A percentile compares a stretch with the other conserved stretches of the same genome.
These are phyloP conservation scores for Torymus tubicola DNA, from an alignment of 2,888 invertebrate genomes.

Conservation along the genomic window DNA sequence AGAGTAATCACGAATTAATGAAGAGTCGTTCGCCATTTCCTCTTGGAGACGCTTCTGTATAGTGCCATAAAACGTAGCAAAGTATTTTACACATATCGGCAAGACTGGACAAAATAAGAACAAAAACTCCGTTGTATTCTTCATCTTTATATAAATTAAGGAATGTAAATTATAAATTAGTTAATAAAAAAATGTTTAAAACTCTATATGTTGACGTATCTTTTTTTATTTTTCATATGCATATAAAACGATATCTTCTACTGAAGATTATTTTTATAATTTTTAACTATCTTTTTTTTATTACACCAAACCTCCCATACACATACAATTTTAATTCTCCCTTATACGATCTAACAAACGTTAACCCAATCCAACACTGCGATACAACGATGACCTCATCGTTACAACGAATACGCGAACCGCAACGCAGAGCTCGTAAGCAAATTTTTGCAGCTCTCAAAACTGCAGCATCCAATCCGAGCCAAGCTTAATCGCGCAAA, in stretches of 20 bases:
- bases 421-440: too few species aligned
- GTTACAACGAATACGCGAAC: too few species aligned
- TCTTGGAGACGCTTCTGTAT: conserved; percentile 33
- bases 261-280: not conserved
- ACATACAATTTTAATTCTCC: too few species aligned
- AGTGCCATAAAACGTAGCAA: conserved; percentile 50
- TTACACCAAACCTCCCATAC: too few species aligned
- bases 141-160: conserved; percentile 20
- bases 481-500: too few species aligned
- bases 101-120: conserved; percentile 26
- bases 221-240: conserved; percentile 2
- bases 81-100: conserved; percentile 34
- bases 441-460: too few species aligned
- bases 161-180: conserved; percentile 57
- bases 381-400: too few species aligned
- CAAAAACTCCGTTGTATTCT: conserved; percentile 4
- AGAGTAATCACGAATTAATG: not conserved
- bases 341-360: too few species aligned
- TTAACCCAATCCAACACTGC: too few species aligned
- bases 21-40: conserved; percentile 31
- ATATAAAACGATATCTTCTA: not conserved
- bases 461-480: too few species aligned
- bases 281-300: too few species aligned
- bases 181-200: conserved; percentile 43
- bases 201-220: conserved; percentile 2